phyloP scores from a whole-genome alignment of 2,888 invertebrate genomes.

The Limnephilus marmoratus region DNA sequence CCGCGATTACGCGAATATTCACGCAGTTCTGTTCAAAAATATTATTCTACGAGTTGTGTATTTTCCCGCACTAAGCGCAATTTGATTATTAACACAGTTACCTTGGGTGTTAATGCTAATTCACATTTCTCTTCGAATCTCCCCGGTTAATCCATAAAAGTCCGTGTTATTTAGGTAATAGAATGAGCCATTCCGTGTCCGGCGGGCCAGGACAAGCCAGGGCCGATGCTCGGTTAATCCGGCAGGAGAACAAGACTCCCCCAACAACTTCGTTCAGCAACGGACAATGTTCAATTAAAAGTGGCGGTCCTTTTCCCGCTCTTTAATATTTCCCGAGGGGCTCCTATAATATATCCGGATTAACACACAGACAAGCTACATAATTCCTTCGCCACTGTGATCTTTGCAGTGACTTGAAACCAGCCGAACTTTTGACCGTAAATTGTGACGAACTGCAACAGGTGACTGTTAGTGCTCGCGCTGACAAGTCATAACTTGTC shows the following conservation, averaged over 20 bases:
- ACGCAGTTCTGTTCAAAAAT: conserved; percentile 6
- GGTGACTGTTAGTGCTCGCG: conserved; percentile 60
- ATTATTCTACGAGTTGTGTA: neutral
- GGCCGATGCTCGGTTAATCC: too few species aligned
- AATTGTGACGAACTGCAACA: conserved; percentile 62
- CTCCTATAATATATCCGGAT: neutral
- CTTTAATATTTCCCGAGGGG: conserved; percentile 23
- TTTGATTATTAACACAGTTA: neutral
- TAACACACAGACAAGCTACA: conserved; percentile 6
- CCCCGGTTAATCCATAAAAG: neutral
- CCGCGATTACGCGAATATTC: conserved; percentile 24
- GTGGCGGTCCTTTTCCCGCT: conserved; percentile 11
- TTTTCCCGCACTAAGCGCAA: neutral
- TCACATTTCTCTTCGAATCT: neutral
- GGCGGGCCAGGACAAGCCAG: neutral
- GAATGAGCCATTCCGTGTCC: neutral
- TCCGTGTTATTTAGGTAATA: neutral
- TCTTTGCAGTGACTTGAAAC: neutral
- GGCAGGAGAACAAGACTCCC: neutral
- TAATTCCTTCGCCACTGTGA: neutral
- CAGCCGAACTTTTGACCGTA: conserved; percentile 42
- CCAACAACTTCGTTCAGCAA: neutral
- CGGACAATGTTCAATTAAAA: conserved; percentile 14
- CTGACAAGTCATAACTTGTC: conserved; percentile 65
- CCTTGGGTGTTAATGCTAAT: neutral